Evolutionary conservation across 2,888 invertebrate species (phyloP).

Genomic region (Stegophylla sp.): DNA sequence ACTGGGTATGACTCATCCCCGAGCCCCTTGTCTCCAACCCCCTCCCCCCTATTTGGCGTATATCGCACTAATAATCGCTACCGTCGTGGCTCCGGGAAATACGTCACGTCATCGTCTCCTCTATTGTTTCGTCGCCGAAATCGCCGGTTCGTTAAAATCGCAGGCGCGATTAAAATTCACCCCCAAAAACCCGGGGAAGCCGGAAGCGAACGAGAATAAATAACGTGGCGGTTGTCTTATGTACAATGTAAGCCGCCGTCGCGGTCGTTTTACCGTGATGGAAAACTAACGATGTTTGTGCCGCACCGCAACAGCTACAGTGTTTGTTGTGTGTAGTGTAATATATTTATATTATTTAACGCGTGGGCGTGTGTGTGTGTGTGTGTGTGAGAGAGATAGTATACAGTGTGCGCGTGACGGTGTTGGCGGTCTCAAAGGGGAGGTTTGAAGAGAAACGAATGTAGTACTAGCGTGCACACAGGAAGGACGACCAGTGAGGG

Average conservation of each 20-base stretch:
- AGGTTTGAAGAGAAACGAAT: not conserved
- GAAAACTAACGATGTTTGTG: conserved; percentile 29
- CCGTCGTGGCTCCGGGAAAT: too few species aligned
- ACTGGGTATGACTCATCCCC: too few species aligned
- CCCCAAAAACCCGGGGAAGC: conserved; percentile 30
- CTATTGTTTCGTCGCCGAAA: conserved; percentile 12
- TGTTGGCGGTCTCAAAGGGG: too few species aligned
- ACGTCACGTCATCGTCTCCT: not conserved
- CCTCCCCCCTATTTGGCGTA: too few species aligned
- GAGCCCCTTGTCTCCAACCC: too few species aligned
- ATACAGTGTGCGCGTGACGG: too few species aligned
- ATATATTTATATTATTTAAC: not conserved
- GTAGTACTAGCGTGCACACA: not conserved
- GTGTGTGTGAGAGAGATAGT: too few species aligned
- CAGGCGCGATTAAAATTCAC: conserved; percentile 49
- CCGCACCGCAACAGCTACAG: not conserved
- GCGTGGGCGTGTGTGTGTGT: too few species aligned
- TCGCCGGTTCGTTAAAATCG: conserved; percentile 48
- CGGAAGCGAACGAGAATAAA: conserved; percentile 45
- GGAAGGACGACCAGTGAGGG: not conserved
- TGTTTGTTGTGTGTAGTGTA: not conserved
- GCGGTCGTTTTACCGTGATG: conserved; percentile 24
- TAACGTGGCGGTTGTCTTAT: not conserved
- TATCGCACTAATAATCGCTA: too few species aligned
- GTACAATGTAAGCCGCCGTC: conserved; percentile 21